A percentile compares a stretch with the other conserved stretches of the same genome.
These are phyloP conservation scores for Lethrus apterus DNA, from an alignment of 1,140 invertebrate genomes.

Conservation along the genomic window DNA sequence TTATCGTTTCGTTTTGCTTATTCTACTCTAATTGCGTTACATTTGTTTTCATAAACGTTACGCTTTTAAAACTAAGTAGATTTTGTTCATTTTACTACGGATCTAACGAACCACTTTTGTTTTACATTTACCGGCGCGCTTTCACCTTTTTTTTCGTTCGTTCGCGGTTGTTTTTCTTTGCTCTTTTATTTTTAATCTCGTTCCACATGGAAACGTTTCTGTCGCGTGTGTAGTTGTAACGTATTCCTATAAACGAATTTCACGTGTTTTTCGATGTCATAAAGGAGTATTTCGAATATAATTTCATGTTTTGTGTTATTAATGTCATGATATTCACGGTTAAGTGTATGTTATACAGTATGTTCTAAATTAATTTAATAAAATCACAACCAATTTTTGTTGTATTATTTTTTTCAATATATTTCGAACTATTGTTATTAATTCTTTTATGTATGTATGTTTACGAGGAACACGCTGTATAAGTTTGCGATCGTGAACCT, in stretches of 20 bases:
- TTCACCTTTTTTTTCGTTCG: conserved; percentile 2
- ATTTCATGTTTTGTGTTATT: no score
- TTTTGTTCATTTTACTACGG: conserved; percentile 25
- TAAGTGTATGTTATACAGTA: no score
- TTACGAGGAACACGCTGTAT: no score
- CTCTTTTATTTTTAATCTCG: conserved; percentile 14
- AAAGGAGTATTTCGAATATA: no score
- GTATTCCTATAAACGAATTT: conserved; percentile 1
- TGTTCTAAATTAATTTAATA: no score
- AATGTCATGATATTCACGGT: no score
- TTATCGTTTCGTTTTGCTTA: conserved; percentile 27
- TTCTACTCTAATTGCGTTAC: conserved; percentile 30
- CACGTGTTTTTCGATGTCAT: not conserved
- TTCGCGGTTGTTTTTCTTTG: not conserved
- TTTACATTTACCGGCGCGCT: conserved; percentile 8
- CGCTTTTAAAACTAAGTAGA: conserved; percentile 31
- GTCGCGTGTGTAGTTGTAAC: not conserved
- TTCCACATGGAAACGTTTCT: conserved; percentile 7
- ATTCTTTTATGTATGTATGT: no score
- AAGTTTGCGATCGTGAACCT: no score
- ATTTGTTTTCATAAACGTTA: conserved; percentile 33
- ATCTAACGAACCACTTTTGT: conserved; percentile 24
- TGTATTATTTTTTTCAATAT: no score
- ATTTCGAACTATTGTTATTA: no score
- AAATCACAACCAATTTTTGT: no score